Evolutionary conservation across 2,113 vertebrate species (phyloP).

Genomic region (Isichthys henryi): DNA sequence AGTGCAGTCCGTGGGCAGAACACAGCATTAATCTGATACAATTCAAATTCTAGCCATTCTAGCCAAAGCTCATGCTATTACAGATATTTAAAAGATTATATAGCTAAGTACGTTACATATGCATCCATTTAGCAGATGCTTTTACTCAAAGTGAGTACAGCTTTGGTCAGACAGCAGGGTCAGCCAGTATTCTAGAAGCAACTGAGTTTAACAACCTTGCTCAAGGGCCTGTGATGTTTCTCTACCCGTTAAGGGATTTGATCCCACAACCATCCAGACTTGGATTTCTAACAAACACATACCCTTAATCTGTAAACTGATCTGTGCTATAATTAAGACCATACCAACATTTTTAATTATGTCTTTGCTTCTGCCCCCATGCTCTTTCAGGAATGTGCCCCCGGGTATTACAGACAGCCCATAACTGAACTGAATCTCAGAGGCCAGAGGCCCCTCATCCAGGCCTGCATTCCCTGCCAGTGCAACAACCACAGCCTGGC

Average conservation of each 20-base stretch:
- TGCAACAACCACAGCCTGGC: constrained; percentile 82
- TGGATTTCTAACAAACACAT: background rate
- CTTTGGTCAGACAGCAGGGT: too few species aligned
- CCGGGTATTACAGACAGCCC: constrained; percentile 69
- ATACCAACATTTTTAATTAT: too few species aligned
- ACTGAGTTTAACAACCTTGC: too few species aligned
- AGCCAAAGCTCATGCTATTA: background rate
- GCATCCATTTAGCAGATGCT: too few species aligned
- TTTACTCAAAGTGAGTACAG: too few species aligned
- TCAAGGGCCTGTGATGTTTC: background rate
- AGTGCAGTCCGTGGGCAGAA: background rate
- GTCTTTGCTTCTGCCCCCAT: background rate
- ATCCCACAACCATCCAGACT: background rate
- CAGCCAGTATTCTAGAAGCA: too few species aligned
- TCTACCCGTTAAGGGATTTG: background rate
- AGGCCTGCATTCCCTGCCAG: constrained; percentile 71
- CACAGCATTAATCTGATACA: background rate
- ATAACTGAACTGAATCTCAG: constrained; percentile 41
- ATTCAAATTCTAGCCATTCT: background rate
- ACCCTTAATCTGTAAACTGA: background rate
- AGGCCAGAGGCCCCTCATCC: constrained; percentile 38
- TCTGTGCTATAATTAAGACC: background rate
- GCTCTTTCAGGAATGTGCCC: constrained; percentile 68
- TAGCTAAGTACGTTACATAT: background rate
- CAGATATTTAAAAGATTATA: background rate